Evolutionary conservation across 2,888 invertebrate species (phyloP), one percentile per base, ranked within the genome.

Genomic region (Trissolcus brochymenae): DNA sequence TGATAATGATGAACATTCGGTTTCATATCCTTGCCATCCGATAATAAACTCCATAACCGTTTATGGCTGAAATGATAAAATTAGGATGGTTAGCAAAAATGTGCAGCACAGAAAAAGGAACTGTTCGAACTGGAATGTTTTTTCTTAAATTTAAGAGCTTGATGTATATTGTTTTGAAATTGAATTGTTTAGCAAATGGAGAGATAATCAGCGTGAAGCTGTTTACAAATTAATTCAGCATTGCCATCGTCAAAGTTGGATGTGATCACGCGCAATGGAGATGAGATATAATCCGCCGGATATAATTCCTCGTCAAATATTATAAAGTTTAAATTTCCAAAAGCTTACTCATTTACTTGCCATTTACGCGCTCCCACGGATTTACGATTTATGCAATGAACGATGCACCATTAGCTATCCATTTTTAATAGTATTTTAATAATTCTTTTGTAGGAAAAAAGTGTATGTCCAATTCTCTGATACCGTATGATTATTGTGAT

Each of bases 1-100:
- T 86, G 85, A 71, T 82, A 83, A 71, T 86, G 86, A 79, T 84
- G 84, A 68, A 85, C 68, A 68, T 82, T 79, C 4, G 76, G 35
- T 25, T 75, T 70, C 46, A 66, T 71, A 43, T 83, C 68, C 82
- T 83, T 55, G 65, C 68, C 49, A 72, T 79, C 57, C 76, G 79
- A 54, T 83, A 81, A 80, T n/a, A 84, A 81, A 54, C 82, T 77
- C 40, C 70, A 29, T 21, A 84, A 81, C 53, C 82, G 82, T 75
- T 81, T 83, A 49, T 19, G 55, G n/a, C 62, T 67, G 62, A 11
- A 74, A 67, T 11, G 7, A 35, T 2, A 11, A 35, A 7, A 35
- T 2, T 11, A 35, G 1, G 2, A 35, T 7, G 7, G 29, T 35
- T 35, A 35, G 9, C 35, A 35, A 35, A 35, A 35, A 9, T 35